These are phyloP conservation scores for Pitangus sulphuratus DNA, from an alignment of 2,797 vertebrate species.

Conservation along the genomic window DNA sequence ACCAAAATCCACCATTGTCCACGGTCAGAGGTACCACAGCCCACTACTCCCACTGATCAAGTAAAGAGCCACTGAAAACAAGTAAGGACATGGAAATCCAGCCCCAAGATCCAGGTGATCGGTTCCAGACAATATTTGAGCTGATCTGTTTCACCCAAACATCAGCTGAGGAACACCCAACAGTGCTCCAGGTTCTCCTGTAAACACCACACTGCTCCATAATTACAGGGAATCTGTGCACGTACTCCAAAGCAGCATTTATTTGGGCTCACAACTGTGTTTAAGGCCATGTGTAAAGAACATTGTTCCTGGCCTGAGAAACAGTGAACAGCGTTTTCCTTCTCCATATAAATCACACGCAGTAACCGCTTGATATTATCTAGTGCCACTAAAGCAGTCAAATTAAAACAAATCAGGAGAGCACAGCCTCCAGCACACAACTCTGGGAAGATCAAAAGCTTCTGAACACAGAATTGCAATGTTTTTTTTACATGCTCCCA, in stretches of 20 bases:
- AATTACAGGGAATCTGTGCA: fast-evolving
- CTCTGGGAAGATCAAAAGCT: neutral
- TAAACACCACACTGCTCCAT: neutral
- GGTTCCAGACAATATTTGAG: neutral
- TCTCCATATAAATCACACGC: neutral
- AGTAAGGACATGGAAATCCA: neutral
- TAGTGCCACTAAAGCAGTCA: neutral
- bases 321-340: neutral
- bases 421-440: neutral
- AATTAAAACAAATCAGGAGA: neutral
- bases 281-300: neutral
- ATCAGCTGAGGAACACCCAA: neutral
- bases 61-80: neutral
- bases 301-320: neutral
- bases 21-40: neutral
- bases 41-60: neutral
- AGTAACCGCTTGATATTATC: neutral
- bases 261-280: neutral
- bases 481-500: neutral
- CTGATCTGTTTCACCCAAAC: neutral
- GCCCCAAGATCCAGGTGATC: neutral
- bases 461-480: neutral
- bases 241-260: neutral
- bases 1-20: neutral
- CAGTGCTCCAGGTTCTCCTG: neutral